Evolutionary conservation across 2,888 invertebrate species (phyloP).

Genomic region (Polia nebulosa): DNA sequence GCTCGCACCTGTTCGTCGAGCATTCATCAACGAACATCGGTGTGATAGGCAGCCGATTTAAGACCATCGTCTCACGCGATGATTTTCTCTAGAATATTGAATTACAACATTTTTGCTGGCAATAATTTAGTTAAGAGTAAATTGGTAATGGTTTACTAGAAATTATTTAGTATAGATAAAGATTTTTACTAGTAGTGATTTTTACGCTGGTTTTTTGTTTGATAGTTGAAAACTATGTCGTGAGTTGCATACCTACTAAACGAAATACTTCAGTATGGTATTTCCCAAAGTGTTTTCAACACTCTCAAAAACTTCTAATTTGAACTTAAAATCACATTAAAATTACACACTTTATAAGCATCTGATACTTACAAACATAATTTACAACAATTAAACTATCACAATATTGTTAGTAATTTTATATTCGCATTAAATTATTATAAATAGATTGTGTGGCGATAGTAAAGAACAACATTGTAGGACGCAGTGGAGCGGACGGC

Average conservation of each 20-base stretch:
- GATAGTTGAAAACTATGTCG: not conserved
- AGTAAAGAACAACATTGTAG: conserved; percentile 52
- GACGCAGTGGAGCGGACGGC: conserved; percentile 40
- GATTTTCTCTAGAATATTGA: conserved; percentile 63
- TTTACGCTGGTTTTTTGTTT: not conserved
- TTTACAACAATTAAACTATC: conserved; percentile 46
- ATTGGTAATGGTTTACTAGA: conserved; percentile 62
- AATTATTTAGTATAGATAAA: not conserved
- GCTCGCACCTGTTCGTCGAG: conserved; percentile 32
- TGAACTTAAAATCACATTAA: not conserved
- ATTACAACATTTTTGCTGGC: conserved; percentile 67
- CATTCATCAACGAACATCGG: conserved; percentile 30
- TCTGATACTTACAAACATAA: conserved; percentile 36
- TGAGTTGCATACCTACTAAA: not conserved
- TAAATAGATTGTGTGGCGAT: conserved; percentile 52
- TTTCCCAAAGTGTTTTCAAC: not conserved
- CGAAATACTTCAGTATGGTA: not conserved
- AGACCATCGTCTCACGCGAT: conserved; percentile 65
- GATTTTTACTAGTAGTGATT: not conserved
- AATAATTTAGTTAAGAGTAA: conserved; percentile 5
- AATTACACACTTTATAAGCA: not conserved
- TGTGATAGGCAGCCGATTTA: conserved; percentile 37
- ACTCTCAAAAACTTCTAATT: not conserved
- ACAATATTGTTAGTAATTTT: conserved; percentile 35
- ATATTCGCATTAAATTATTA: conserved; percentile 49